phyloP scores from a whole-genome alignment of 2,113 vertebrate species.

The Agelaius phoeniceus region DNA sequence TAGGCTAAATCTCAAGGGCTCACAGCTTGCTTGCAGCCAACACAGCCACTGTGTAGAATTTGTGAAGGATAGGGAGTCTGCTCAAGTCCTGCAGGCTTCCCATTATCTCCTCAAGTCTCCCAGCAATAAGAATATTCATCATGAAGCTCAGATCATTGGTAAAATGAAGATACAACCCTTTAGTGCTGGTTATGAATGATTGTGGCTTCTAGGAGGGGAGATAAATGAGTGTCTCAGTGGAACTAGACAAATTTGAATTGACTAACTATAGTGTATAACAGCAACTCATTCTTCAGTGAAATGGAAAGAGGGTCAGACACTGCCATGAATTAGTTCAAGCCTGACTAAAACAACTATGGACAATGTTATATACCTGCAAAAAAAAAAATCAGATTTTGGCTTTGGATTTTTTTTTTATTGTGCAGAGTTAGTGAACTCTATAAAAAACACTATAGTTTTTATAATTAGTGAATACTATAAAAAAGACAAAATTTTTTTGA shows the following conservation, averaged over 20 bases:
- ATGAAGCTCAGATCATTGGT: background rate
- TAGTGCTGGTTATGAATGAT: background rate
- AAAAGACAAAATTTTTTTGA: background rate
- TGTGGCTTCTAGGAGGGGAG: background rate
- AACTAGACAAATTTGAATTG: background rate
- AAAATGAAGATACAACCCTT: background rate
- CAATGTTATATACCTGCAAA: accelerated
- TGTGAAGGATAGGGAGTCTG: background rate
- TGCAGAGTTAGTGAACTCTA: background rate
- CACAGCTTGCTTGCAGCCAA: background rate
- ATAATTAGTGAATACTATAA: background rate
- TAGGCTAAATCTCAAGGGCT: background rate
- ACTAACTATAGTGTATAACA: background rate
- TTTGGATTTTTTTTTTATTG: background rate
- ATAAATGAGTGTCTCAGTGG: background rate
- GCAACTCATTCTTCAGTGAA: background rate
- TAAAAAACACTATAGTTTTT: too few relatives aligned
- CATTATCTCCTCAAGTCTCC: background rate
- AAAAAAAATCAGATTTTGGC: background rate
- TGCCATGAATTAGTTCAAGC: background rate
- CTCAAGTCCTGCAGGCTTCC: background rate
- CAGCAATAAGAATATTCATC: background rate
- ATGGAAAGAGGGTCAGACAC: background rate
- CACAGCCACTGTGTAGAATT: background rate
- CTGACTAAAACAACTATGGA: background rate